Base-by-base conservation (phyloP, 64 coral and sea anemone species). In the Montipora sp. region DNA sequence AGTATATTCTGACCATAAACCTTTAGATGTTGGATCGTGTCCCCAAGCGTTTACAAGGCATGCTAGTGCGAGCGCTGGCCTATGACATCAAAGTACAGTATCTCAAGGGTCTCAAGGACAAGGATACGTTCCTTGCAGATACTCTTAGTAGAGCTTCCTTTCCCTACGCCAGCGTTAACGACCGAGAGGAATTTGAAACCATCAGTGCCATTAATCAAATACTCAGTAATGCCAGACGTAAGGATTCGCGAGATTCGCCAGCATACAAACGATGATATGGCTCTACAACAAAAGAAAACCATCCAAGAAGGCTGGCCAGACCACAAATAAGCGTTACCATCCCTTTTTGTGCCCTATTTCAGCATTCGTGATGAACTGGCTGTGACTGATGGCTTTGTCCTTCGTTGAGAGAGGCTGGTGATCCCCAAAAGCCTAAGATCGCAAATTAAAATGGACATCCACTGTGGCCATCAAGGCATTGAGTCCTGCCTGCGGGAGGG, bases 1-100 rank as follows among this genome's bases (percentile, higher is more conserved):
- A 10, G 51, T 55, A 55, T 55, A 55, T 55, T 55, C 51, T 55
- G 87, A 75, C 4, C 67, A 88, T 23, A 88, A 75, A 21, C 71
- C 71, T 4, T 72, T 53, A 36, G 87, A 75, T n/a, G 11, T 10
- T 55, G 10, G 51, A 6, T 10, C 2, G 51, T 55, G 6, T 3
- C 10, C 51, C 51, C 51, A 55, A 55, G 10, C 51, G 51, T 55
- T 10, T 55, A 5, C 51, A 55, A 55, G 51, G 51, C 51, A 55
- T 55, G 1, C 51, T 55, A 55, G 50, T 11, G 21, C 66, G 66
- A 15, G 66, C 66, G 9, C 16, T 69, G 12, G 66, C 66, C 66
- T 69, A 14, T 69, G 66, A 69, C 13, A 55, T 55, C 51, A 55
- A 55, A 55, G 51, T 55, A 55, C 51, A 55, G 23, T 43, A 75